Base-by-base conservation (phyloP, 2,113 vertebrate genomes). In the Kryptolebias marmoratus region DNA sequence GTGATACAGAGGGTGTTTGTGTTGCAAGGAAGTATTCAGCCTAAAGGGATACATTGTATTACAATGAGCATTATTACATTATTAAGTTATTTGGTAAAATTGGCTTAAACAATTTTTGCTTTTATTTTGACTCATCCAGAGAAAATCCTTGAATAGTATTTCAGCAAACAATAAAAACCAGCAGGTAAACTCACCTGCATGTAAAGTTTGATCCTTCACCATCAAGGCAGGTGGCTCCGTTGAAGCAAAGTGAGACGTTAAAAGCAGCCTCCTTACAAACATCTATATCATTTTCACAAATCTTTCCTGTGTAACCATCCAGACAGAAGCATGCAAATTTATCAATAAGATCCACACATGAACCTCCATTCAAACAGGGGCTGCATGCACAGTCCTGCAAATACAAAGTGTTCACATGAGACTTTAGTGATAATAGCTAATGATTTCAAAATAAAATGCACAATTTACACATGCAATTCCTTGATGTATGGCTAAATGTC, bases 281-380 rank as follows among this genome's bases (percentile, higher is more conserved):
- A 39, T 93, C 82, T 15, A 94, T 48, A 64, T 95, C 91, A 15
- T 28, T 68, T 73, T 93, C 85, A 62, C 93, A 94, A 12, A 53
- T 87, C 64, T 82, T 93, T 18, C 93, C 93, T 0, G 71, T 82
- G 83, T 92, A 95, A 12, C 95, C 94, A 3, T 85, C 88, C 45
- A 48, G 70, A 72, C 95, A 96, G 64, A 92, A 82, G 64, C 94
- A 96, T 4, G 87, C 76, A 42, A 94, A 94, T n/a, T 90, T 88
- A 73, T 93, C 81, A 42, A 84, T 76, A 12, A 88, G 90, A 84
- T 95, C 94, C 66, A 94, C 88, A 66, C 94, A 95, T 0, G 91
- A 92, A 8, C 92, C 93, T 71, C 93, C 92, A 0, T 96, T 94
- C 68, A 92, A 47, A 76, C 93, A 96, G n/a, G 91, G 91, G 30